Evolutionary conservation across 2,113 vertebrate genomes (phyloP).

Genomic region (Lynx canadensis): DNA sequence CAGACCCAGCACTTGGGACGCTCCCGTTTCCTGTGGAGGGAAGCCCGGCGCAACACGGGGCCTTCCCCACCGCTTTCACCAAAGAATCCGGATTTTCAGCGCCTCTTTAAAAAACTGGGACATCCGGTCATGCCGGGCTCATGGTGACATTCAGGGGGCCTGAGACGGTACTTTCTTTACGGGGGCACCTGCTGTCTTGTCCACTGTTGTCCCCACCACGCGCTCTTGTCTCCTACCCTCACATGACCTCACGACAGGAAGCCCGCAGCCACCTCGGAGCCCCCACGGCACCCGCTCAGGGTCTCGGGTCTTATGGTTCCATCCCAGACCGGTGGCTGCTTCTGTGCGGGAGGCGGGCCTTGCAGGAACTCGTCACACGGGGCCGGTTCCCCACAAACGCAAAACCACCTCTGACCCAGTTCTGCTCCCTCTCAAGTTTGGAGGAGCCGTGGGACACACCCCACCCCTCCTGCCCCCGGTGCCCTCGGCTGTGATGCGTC

Average conservation of each 20-base stretch:
- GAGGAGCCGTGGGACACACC: neutral
- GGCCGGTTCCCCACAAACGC: neutral
- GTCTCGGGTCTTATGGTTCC: too few relatives aligned
- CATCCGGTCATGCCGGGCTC: neutral
- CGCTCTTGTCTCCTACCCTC: neutral
- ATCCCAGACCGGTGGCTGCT: neutral
- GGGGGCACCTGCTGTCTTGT: neutral
- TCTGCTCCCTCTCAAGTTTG: neutral
- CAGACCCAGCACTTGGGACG: neutral
- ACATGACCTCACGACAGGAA: neutral
- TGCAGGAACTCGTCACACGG: neutral
- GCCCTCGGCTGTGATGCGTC: neutral
- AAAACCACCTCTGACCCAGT: accelerated
- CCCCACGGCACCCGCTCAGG: accelerated
- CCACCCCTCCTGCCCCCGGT: accelerated
- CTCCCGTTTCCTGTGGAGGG: neutral
- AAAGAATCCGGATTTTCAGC: neutral
- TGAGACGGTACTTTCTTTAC: neutral
- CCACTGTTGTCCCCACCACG: accelerated
- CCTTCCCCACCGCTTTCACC: too few relatives aligned
- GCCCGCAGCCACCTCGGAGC: accelerated
- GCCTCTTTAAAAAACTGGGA: neutral
- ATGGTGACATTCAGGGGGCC: neutral
- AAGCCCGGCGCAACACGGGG: too few relatives aligned
- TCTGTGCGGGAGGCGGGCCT: neutral